These are phyloP conservation scores for Irena cyanogastra DNA, from an alignment of 2,113 vertebrate species.

Conservation along the genomic window DNA sequence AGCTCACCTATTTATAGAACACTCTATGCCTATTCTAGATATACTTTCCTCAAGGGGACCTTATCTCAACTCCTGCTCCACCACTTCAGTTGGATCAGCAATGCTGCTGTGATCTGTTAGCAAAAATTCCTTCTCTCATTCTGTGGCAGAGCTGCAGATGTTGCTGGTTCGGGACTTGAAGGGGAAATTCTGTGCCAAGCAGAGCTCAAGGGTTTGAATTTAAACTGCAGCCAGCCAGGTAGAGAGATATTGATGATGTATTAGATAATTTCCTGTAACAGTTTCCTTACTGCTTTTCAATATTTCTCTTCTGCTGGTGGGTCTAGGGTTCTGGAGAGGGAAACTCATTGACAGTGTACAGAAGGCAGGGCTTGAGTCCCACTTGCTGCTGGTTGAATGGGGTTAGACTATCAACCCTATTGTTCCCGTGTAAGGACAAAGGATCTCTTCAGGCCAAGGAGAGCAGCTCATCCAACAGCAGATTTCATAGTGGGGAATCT, in stretches of 20 bases:
- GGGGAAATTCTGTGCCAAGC: background rate
- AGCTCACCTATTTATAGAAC: slow-evolving; percentile 20
- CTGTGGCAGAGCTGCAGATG: background rate
- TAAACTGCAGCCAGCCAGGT: background rate
- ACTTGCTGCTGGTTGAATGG: background rate
- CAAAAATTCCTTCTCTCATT: background rate
- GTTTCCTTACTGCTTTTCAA: background rate
- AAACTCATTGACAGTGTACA: background rate
- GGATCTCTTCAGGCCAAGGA: background rate
- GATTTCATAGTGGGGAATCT: background rate
- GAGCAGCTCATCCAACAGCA: background rate
- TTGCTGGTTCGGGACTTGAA: background rate
- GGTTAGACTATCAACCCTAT: background rate
- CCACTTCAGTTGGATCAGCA: slow-evolving; percentile 9
- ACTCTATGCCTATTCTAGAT: background rate
- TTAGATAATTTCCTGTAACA: background rate
- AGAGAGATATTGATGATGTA: background rate
- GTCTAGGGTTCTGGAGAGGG: background rate
- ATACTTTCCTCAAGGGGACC: background rate
- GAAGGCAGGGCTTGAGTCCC: background rate
- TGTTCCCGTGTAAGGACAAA: background rate
- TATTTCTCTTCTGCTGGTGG: background rate
- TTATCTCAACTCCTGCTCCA: background rate
- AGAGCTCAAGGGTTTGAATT: background rate
- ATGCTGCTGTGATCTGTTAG: background rate